These are phyloP conservation scores for Anorthoa munda DNA, from an alignment of 2,888 invertebrate genomes.

Conservation along the genomic window DNA sequence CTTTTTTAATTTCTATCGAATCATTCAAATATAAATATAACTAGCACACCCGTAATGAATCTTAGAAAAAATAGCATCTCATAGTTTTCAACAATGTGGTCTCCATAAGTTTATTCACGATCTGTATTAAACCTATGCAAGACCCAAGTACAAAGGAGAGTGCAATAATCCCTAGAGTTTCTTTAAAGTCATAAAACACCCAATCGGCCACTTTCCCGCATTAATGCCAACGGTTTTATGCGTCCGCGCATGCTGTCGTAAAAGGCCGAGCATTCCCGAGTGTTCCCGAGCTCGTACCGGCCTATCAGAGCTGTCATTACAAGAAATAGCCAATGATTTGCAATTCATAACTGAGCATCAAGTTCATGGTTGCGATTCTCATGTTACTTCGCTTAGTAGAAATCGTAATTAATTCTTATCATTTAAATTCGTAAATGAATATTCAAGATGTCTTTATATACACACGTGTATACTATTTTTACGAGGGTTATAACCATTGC, in stretches of 20 bases:
- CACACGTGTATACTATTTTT: background rate
- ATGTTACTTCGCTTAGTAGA: slow-evolving; percentile 15
- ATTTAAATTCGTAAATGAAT: slow-evolving; percentile 42
- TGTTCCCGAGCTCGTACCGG: slow-evolving; percentile 47
- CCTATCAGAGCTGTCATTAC: slow-evolving; percentile 54
- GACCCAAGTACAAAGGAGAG: slow-evolving; percentile 37
- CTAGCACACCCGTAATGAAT: background rate
- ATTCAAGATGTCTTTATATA: slow-evolving; percentile 17
- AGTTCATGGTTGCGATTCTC: slow-evolving; percentile 51
- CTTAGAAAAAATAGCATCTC: slow-evolving; percentile 12
- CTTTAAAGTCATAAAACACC: slow-evolving; percentile 79
- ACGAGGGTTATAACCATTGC: background rate
- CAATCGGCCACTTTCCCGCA: slow-evolving; percentile 75
- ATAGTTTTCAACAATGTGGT: slow-evolving; percentile 17
- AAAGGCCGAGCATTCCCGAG: slow-evolving; percentile 65
- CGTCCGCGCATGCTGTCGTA: slow-evolving; percentile 77
- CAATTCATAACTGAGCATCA: slow-evolving; percentile 54
- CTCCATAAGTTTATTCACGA: background rate
- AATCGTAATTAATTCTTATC: slow-evolving; percentile 37
- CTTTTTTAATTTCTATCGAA: background rate
- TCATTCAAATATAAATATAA: background rate
- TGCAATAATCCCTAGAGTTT: slow-evolving; percentile 72
- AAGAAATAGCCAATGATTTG: slow-evolving; percentile 50
- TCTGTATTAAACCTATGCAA: slow-evolving; percentile 16
- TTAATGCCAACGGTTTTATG: slow-evolving; percentile 79